Percentiles rank a stretch among this genome's conserved stretches.
These are phyloP conservation scores for Megaptera novaeangliae DNA, from an alignment of 2,113 vertebrate genomes.

Conservation along the genomic window DNA sequence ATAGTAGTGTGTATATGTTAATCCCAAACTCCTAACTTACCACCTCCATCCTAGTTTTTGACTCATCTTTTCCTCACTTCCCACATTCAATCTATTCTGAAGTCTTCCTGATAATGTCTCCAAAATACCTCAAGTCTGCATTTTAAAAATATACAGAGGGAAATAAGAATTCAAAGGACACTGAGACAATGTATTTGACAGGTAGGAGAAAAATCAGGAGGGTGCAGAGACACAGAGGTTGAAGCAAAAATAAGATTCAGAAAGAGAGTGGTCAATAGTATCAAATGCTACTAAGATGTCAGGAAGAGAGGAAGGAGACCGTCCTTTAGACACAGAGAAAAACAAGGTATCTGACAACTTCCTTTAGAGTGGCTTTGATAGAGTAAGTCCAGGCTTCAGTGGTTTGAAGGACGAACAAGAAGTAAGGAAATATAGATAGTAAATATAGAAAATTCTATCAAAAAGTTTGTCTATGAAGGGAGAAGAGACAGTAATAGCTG, in stretches of 20 bases:
- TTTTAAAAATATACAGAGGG: not conserved
- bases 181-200: not conserved
- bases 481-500: not conserved
- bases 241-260: not conserved
- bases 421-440: not conserved
- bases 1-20: not conserved
- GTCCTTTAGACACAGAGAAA: not conserved
- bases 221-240: not conserved
- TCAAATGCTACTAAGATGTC: not conserved
- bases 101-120: not conserved
- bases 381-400: not conserved
- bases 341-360: not conserved
- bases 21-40: not conserved
- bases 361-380: not conserved
- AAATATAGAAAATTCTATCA: not conserved
- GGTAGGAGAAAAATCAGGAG: not conserved
- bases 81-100: not conserved
- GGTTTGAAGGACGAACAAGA: not conserved
- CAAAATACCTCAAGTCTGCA: not conserved
- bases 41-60: not conserved
- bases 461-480: not conserved
- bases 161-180: not conserved
- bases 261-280: not conserved
- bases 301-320: not conserved
- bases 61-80: not conserved